Percentiles rank a stretch among this genome's conserved stretches.
Evolutionary conservation across 2,888 invertebrate species (phyloP).

Genomic region (Parthenolecanium corni): DNA sequence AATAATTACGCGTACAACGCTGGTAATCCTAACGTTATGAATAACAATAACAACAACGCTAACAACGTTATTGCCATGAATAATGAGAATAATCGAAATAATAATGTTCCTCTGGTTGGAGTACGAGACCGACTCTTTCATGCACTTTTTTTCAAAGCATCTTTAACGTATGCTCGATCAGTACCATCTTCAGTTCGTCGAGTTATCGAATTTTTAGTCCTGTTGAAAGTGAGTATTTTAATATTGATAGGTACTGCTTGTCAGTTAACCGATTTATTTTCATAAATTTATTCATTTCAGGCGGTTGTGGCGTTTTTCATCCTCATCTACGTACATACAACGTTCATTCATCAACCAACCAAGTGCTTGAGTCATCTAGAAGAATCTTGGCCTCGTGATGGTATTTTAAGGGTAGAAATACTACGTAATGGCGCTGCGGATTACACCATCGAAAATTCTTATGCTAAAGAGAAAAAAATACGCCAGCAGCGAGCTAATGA

Average conservation of each 20-base stretch:
- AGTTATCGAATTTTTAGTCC: constrained; percentile 69
- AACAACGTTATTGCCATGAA: constrained; percentile 23
- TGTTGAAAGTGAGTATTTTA: constrained; percentile 54
- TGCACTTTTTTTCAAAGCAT: constrained; percentile 84
- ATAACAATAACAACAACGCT: not conserved
- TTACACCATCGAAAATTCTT: constrained; percentile 69
- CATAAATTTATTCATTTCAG: constrained; percentile 41
- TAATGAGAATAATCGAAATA: constrained; percentile 39
- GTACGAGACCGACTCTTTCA: constrained; percentile 87
- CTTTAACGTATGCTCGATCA: constrained; percentile 80
- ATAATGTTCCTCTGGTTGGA: constrained; percentile 65
- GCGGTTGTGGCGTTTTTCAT: constrained; percentile 77
- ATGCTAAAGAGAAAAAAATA: constrained; percentile 65
- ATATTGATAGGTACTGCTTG: not conserved
- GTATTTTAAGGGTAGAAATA: constrained; percentile 86
- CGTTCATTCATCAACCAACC: constrained; percentile 82
- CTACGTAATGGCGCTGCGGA: constrained; percentile 46
- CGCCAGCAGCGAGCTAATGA: constrained; percentile 17
- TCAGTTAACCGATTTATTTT: not conserved
- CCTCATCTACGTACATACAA: constrained; percentile 86
- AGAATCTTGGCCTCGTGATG: constrained; percentile 87
- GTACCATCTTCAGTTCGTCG: constrained; percentile 73
- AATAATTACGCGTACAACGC: not conserved
- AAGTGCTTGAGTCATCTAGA: constrained; percentile 83
- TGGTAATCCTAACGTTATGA: not conserved